These are phyloP conservation scores for Torymus aiolomorphi DNA, from an alignment of 2,888 invertebrate genomes.

Conservation along the genomic window DNA sequence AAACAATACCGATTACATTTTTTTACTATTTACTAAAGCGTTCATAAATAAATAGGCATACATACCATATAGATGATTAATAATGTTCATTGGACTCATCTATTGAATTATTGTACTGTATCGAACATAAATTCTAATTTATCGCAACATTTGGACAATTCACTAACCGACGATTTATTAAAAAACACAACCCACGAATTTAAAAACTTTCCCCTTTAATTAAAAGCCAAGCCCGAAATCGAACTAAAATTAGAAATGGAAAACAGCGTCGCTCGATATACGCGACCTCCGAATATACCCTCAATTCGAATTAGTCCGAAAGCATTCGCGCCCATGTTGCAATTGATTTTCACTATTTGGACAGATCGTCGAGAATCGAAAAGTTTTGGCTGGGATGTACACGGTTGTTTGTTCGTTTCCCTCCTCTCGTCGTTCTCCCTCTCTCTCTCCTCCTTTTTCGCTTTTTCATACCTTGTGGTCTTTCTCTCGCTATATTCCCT, in stretches of 20 bases:
- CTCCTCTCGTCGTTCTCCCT: constrained; percentile 13
- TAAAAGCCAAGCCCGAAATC: background rate
- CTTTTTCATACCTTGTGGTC: constrained; percentile 24
- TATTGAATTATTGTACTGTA: no score
- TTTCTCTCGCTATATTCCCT: background rate
- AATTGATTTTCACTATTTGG: constrained; percentile 49
- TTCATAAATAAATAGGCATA: no score
- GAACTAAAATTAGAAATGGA: background rate
- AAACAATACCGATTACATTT: no score
- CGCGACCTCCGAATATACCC: constrained; percentile 21
- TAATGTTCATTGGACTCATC: no score
- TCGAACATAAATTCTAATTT: no score
- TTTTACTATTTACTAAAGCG: no score
- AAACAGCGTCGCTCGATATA: background rate
- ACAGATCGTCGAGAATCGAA: constrained; percentile 48
- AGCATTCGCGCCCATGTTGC: constrained; percentile 36
- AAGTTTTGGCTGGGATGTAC: constrained; percentile 48
- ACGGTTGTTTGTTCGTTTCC: constrained; percentile 17
- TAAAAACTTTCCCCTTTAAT: background rate
- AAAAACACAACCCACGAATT: no score
- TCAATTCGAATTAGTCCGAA: constrained; percentile 22
- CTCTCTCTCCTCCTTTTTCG: constrained; percentile 24
- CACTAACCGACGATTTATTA: no score
- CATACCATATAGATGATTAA: no score
- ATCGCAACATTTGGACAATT: no score